phyloP scores from a whole-genome alignment of 2,113 vertebrate species.

The Rhynchomys soricoides region DNA sequence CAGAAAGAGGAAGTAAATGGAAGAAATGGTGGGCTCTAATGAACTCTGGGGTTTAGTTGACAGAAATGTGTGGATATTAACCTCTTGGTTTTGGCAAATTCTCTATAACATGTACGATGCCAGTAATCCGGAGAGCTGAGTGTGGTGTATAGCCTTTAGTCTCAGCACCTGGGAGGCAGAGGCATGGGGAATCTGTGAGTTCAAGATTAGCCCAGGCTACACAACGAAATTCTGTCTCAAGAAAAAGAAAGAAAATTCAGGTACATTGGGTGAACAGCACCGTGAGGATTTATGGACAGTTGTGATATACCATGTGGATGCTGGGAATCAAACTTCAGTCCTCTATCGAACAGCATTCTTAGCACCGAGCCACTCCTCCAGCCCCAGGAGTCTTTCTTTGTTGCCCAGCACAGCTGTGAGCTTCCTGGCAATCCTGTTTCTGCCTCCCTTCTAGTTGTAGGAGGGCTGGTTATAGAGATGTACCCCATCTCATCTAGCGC shows the following conservation, averaged over 20 bases:
- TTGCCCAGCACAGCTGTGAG: no score
- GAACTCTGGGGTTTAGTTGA: neutral
- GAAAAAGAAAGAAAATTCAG: neutral
- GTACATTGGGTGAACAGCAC: neutral
- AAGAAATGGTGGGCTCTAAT: neutral
- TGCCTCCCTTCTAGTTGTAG: neutral
- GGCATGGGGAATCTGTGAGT: neutral
- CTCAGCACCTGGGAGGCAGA: neutral
- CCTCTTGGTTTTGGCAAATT: neutral
- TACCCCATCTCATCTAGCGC: neutral
- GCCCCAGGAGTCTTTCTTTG: neutral
- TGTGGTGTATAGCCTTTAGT: neutral
- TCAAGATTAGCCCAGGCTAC: neutral
- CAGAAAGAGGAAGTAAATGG: neutral
- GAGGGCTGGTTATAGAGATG: neutral
- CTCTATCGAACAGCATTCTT: neutral
- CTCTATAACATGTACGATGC: neutral
- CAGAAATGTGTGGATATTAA: neutral
- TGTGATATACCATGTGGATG: neutral
- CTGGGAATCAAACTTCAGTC: neutral
- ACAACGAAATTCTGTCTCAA: neutral
- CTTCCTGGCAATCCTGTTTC: neutral
- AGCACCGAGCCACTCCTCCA: neutral
- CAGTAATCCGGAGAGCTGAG: neutral
- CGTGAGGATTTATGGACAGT: neutral